Conservation (phyloP, 2,113 vertebrate species). For the Coregonus clupeaformis region DNA sequence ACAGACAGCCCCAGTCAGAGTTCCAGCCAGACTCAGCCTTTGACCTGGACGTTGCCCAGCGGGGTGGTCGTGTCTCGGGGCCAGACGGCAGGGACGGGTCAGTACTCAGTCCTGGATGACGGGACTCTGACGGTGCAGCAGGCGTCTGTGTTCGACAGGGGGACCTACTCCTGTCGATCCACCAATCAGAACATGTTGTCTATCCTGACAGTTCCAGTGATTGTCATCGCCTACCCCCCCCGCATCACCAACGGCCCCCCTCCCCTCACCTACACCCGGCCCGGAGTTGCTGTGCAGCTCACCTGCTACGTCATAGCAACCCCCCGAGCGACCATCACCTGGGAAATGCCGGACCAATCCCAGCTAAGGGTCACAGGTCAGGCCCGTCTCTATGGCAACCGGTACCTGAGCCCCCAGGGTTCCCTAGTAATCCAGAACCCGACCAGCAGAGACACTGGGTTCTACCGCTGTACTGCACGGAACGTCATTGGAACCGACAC, state of each 20-base stretch:
- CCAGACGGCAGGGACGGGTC: constrained; percentile 67
- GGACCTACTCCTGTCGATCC: constrained; percentile 82
- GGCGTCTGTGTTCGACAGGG: constrained; percentile 86
- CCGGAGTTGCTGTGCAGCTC: constrained; percentile 82
- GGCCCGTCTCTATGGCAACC: constrained; percentile 84
- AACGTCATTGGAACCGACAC: constrained; percentile 88
- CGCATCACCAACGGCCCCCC: constrained; percentile 85
- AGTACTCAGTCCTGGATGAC: constrained; percentile 74
- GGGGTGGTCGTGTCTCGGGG: constrained; percentile 76
- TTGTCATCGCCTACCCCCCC: constrained; percentile 90
- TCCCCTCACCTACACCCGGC: constrained; percentile 80
- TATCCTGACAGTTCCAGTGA: constrained; percentile 80
- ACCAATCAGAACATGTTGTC: constrained; percentile 67
- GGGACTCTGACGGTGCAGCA: constrained; percentile 81
- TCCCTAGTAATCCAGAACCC: constrained; percentile 85
- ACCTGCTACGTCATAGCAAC: constrained; percentile 84
- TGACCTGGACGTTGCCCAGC: constrained; percentile 82
- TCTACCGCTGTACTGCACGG: constrained; percentile 89
- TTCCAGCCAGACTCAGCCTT: constrained; percentile 33
- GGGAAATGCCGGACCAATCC: constrained; percentile 87
- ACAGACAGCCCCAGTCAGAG: constrained; percentile 34
- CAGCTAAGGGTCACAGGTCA: constrained; percentile 77
- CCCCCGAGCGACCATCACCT: constrained; percentile 83
- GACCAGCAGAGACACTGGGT: constrained; percentile 81
- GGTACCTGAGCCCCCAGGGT: constrained; percentile 87